phyloP scores from a whole-genome alignment of 2,113 vertebrate genomes.

The Nyctibius bracteatus region DNA sequence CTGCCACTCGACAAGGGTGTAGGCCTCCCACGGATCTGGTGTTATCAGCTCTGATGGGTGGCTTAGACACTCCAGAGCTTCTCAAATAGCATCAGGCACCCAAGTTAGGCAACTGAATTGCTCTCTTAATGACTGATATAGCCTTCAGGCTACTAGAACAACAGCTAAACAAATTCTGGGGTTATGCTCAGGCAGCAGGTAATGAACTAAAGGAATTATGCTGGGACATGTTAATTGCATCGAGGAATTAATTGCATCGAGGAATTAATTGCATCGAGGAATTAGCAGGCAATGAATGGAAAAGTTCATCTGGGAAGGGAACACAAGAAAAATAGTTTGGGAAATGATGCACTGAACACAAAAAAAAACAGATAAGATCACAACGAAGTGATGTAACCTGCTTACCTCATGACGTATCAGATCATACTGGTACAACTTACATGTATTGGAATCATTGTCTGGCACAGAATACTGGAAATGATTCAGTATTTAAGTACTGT shows the following conservation, averaged over 20 bases:
- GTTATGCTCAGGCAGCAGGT: background rate
- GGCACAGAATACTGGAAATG: constrained; percentile 13
- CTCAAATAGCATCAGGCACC: background rate
- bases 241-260: background rate
- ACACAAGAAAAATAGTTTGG: background rate
- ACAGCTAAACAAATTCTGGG: background rate
- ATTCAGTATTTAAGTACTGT: constrained; percentile 27
- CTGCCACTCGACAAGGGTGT: background rate
- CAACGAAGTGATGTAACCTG: background rate
- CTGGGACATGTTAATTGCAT: background rate
- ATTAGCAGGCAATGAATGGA: background rate
- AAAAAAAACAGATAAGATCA: constrained; percentile 25
- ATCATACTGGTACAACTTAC: background rate
- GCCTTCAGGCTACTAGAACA: background rate
- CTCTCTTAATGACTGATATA: background rate
- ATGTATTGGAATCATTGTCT: background rate
- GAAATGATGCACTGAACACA: background rate
- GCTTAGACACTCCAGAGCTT: background rate
- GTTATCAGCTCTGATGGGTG: background rate
- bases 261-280: background rate
- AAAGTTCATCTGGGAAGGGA: background rate
- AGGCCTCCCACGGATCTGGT: background rate
- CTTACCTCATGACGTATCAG: constrained; percentile 24
- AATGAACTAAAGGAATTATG: background rate
- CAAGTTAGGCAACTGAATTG: background rate